A percentile compares a stretch with the other conserved stretches of the same genome.
Conservation (phyloP, 2,888 invertebrate species). For the Listrodromus nycthemerus region DNA sequence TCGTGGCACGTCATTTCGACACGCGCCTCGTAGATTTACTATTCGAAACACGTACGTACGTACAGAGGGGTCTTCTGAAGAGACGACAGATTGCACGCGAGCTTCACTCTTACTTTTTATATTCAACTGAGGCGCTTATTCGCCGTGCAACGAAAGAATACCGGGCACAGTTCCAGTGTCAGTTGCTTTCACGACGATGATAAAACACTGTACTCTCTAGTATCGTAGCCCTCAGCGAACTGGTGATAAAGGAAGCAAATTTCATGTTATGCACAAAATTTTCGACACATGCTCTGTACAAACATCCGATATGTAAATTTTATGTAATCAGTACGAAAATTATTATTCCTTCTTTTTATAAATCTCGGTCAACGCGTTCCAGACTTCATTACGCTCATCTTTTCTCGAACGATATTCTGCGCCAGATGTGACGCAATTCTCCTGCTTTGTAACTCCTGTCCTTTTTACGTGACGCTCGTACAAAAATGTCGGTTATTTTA, state of each 20-base stretch:
- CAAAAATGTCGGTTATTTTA: background rate
- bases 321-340: background rate
- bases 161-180: conserved; percentile 7
- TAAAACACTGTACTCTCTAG: conserved; percentile 23
- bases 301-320: background rate
- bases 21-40: conserved; percentile 51
- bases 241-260: background rate
- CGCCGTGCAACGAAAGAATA: conserved; percentile 5
- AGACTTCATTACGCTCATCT: background rate
- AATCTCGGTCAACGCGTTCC: background rate
- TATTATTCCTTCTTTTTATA: background rate
- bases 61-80: conserved; percentile 33
- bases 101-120: conserved; percentile 52
- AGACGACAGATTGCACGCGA: conserved; percentile 52
- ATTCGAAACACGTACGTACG: conserved; percentile 53
- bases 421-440: background rate
- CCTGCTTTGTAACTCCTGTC: background rate
- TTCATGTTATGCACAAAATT: conserved; percentile 7
- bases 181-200: conserved; percentile 25
- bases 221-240: background rate
- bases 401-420: background rate
- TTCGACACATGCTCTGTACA: conserved; percentile 4
- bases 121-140: conserved; percentile 33
- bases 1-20: conserved; percentile 43
- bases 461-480: background rate